phyloP scores from a whole-genome alignment of 2,113 vertebrate genomes.

The Brienomyrus brachyistius region DNA sequence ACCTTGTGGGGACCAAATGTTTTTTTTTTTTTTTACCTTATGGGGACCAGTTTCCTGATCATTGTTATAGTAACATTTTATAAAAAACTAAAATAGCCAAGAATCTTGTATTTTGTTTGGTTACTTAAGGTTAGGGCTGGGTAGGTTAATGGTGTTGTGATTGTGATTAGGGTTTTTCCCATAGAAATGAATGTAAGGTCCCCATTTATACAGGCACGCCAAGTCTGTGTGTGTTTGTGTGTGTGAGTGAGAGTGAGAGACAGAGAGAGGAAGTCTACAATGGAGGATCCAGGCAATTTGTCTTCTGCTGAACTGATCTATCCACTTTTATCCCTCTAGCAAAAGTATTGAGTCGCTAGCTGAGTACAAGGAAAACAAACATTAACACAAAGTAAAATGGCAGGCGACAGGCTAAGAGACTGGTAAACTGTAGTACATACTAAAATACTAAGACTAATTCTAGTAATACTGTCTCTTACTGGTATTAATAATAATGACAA shows the following conservation, averaged over 20 bases:
- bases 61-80: too few relatives aligned
- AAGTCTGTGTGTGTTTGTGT: neutral
- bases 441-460: neutral
- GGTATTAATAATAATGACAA: neutral
- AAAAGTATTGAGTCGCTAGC: neutral
- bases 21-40: too few relatives aligned
- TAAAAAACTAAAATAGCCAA: too few relatives aligned
- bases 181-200: neutral
- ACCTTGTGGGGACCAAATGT: too few relatives aligned
- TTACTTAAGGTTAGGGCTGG: neutral
- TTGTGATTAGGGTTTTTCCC: too few relatives aligned
- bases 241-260: neutral
- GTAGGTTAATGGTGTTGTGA: neutral
- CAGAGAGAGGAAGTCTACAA: neutral
- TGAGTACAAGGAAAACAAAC: neutral
- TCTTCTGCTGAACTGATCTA: neutral
- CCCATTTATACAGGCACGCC: neutral
- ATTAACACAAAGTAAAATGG: conserved; percentile 1
- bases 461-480: neutral
- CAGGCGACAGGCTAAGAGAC: neutral
- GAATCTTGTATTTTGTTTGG: too few relatives aligned
- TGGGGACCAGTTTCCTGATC: too few relatives aligned
- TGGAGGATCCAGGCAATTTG: neutral
- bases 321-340: neutral
- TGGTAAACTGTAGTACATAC: neutral